Evolutionary conservation across 2,888 invertebrate genomes (phyloP), one percentile per base, ranked within the genome.

Genomic region (Catocala fraxini): DNA sequence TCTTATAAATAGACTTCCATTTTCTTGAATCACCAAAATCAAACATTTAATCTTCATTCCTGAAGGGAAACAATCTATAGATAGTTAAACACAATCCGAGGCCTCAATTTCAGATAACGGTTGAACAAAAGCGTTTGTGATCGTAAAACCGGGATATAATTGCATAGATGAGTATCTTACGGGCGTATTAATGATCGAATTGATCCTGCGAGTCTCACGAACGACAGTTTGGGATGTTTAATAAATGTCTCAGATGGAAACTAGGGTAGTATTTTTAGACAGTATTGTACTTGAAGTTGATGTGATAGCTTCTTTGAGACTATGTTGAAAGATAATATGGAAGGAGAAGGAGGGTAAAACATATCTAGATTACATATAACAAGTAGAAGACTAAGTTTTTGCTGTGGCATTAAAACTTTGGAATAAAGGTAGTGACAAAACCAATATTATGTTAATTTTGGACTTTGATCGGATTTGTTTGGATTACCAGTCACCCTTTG

Each of bases 61-160:
- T 52, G 48, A 56, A 43, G n/a, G 51, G 25, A 15, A 46, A 51
- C 49, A 53, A 63, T 76, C 58, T 56, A 46, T 68, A 73, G 51
- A 46, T 68, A 76, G 51, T 70, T 61, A 54, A 60, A 66, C 64
- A 71, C 35, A 70, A 73, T 65, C 73, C 67, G 51, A 58, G 41
- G 35, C 54, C 35, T 35, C 47, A 51, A 60, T 54, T 70, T 52
- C 6, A 58, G 73, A 76, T 71, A 76, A 71, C 39, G 49, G 48
- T 39, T 6, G 13, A 60, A 76, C 77, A 74, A 76, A 70, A 53
- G 62, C 41, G n/a, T 34, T 57, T 52, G 7, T 6, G 10, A 56
- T 68, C 74, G 65, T 75, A 71, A 75, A 76, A 57, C 51, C n/a
- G 47, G 34, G 43, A 56, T 75, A 70, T 77, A 77, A 75, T 77